A percentile compares a stretch with the other conserved stretches of the same genome.
Evolutionary conservation across 2,797 vertebrate species (phyloP).

Genomic region (Sphenodon punctatus): DNA sequence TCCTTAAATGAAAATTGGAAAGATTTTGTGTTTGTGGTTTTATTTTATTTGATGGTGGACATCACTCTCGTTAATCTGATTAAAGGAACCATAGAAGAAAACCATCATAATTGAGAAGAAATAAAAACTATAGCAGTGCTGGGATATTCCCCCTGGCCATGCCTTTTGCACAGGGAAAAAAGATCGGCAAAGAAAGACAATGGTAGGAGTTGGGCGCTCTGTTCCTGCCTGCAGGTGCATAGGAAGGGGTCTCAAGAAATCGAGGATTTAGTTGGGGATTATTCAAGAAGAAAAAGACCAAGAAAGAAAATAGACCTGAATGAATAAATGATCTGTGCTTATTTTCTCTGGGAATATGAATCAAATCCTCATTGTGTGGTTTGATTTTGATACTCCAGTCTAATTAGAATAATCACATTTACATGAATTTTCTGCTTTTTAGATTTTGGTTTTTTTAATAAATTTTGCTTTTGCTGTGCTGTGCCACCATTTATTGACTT

Average conservation of each 20-base stretch:
- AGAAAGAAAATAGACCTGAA: neutral
- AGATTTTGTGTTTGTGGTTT: too few relatives aligned
- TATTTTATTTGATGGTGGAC: too few relatives aligned
- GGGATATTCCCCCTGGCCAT: neutral
- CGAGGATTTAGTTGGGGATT: neutral
- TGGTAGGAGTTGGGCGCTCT: neutral
- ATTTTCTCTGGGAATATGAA: conserved; percentile 51
- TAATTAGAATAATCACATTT: conserved; percentile 68
- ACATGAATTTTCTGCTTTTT: conserved; percentile 59
- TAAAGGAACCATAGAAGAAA: too few relatives aligned
- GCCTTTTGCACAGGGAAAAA: neutral
- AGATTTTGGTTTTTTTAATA: conserved; percentile 48
- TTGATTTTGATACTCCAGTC: neutral
- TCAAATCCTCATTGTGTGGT: conserved; percentile 60
- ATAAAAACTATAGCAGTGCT: too few relatives aligned
- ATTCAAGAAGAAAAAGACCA: conserved; percentile 17
- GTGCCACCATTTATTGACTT: conserved; percentile 54
- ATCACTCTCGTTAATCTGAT: too few relatives aligned
- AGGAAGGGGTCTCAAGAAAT: neutral
- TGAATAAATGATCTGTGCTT: conserved; percentile 34
- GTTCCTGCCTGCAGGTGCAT: too few relatives aligned
- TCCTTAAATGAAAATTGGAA: too few relatives aligned
- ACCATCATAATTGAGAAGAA: too few relatives aligned
- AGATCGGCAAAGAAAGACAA: neutral
- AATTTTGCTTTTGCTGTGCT: conserved; percentile 54